phyloP scores from a whole-genome alignment of 2,888 invertebrate genomes.

The Lepas anatifera region DNA sequence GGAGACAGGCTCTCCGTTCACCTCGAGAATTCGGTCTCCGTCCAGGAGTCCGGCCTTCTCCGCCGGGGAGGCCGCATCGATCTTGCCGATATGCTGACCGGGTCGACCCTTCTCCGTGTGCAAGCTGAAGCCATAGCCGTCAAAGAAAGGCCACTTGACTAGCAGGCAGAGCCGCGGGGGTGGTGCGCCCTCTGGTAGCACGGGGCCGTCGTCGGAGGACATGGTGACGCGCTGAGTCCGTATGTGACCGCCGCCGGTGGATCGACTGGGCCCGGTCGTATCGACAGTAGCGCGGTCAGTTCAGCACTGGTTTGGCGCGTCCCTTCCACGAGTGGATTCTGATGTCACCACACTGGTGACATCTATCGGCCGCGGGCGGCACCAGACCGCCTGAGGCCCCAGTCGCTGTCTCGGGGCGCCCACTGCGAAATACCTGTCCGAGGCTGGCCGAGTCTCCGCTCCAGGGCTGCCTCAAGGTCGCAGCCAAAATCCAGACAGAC shows the following conservation, averaged over 20 bases:
- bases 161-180: constrained; percentile 69
- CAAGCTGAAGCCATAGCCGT: constrained; percentile 96
- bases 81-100: constrained; percentile 92
- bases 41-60: constrained; percentile 66
- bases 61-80: constrained; percentile 83
- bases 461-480: no score
- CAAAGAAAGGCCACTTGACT: constrained; percentile 79
- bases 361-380: no score
- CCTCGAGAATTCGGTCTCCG: constrained; percentile 86
- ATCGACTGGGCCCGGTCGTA: no score
- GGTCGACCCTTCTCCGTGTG: constrained; percentile 92
- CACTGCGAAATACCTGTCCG: no score
- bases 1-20: constrained; percentile 81
- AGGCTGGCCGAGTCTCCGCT: no score
- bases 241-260: not conserved
- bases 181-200: not conserved
- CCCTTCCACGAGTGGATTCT: no score
- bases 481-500: no score
- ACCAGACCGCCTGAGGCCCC: no score
- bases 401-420: no score
- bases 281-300: no score
- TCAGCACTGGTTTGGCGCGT: no score
- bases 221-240: not conserved
- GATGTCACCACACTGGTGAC: no score
- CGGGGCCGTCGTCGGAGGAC: not conserved